phyloP scores from a whole-genome alignment of 2,113 vertebrate genomes.

The Gasterosteus nipponicus region DNA sequence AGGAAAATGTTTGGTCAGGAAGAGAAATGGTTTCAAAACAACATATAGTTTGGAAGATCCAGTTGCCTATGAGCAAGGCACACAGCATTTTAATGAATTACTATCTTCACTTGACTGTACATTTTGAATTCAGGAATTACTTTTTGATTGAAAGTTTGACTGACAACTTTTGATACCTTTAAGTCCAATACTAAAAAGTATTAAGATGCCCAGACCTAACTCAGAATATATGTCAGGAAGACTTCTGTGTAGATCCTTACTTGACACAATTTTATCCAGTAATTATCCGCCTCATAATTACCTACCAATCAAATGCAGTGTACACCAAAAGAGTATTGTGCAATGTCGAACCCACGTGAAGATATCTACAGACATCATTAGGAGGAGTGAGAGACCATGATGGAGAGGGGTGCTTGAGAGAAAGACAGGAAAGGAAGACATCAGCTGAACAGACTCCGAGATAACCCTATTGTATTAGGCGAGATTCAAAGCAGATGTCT shows the following conservation, averaged over 20 bases:
- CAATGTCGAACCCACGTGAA: background rate
- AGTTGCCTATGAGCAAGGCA: background rate
- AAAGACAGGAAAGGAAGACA: constrained; percentile 30
- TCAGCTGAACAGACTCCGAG: constrained; percentile 19
- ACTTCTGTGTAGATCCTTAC: background rate
- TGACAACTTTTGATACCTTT: too few species aligned
- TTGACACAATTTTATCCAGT: background rate
- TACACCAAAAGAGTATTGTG: background rate
- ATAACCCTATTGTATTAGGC: constrained; percentile 56
- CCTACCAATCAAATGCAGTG: background rate
- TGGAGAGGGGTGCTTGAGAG: constrained; percentile 22
- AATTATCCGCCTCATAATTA: background rate
- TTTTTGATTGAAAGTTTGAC: too few species aligned
- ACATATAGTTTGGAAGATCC: too few species aligned
- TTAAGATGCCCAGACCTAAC: background rate
- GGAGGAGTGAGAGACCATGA: constrained; percentile 15
- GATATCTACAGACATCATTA: background rate
- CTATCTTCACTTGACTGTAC: background rate
- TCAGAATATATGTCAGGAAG: background rate
- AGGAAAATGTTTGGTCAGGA: too few species aligned
- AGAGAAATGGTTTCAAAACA: too few species aligned
- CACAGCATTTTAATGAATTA: background rate
- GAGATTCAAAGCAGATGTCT: constrained; percentile 69
- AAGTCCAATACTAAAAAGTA: background rate
- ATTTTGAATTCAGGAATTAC: background rate